These are phyloP conservation scores for Chalcis sispes DNA, from an alignment of 2,888 invertebrate species.

Conservation along the genomic window DNA sequence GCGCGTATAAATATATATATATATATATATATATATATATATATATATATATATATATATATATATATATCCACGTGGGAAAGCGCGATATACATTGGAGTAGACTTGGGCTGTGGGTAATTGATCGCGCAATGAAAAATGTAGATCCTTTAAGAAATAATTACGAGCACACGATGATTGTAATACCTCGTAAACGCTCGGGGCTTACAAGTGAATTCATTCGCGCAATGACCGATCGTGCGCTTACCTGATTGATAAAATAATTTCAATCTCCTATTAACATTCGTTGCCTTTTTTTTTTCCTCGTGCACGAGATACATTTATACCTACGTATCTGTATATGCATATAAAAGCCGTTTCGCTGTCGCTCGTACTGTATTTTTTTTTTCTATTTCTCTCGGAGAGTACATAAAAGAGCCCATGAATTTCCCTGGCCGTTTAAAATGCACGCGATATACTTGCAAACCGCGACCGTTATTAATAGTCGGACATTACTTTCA, in stretches of 20 bases:
- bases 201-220: slow-evolving; percentile 20
- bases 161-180: slow-evolving; percentile 44
- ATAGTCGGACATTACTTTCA: slow-evolving; percentile 41
- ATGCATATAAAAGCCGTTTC: slow-evolving; percentile 3
- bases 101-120: too few species aligned
- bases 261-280: slow-evolving; percentile 41
- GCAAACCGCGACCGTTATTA: slow-evolving; percentile 30
- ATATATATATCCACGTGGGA: too few species aligned
- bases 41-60: too few species aligned
- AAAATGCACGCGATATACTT: not conserved
- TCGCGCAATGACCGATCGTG: slow-evolving; percentile 43
- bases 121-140: slow-evolving; percentile 19
- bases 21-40: too few species aligned
- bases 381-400: too few species aligned
- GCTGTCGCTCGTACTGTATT: too few species aligned
- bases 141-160: slow-evolving; percentile 39
- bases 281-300: slow-evolving; percentile 14
- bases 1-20: too few species aligned
- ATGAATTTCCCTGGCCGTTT: slow-evolving; percentile 15
- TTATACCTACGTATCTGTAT: not conserved
- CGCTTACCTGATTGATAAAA: slow-evolving; percentile 45
- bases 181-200: slow-evolving; percentile 30
- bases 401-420: not conserved
- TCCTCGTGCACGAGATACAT: not conserved
- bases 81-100: too few species aligned